Conservation (phyloP, 2,888 invertebrate species). For the Tipula lateralis region DNA sequence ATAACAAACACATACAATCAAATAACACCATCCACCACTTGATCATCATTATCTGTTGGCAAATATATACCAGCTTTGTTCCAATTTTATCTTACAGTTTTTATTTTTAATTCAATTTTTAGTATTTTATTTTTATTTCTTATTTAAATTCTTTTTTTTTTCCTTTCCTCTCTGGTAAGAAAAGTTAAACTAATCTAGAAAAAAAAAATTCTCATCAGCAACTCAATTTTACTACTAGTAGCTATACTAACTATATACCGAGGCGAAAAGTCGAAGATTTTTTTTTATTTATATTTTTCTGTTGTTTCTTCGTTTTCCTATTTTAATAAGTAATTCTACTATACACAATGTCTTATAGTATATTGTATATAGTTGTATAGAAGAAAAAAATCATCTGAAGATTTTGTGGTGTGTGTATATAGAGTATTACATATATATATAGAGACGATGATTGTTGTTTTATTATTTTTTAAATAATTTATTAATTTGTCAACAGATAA, state of each 20-base stretch:
- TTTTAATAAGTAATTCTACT: not conserved
- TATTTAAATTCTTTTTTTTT: constrained; percentile 2
- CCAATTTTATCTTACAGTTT: constrained; percentile 25
- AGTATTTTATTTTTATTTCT: not conserved
- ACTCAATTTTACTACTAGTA: constrained; percentile 14
- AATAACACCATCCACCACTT: not conserved
- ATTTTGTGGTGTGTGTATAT: not conserved
- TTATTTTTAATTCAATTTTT: constrained; percentile 15
- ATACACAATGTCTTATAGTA: constrained; percentile 6
- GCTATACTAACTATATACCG: constrained; percentile 8
- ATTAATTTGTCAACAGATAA: constrained; percentile 11
- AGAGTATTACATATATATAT: not conserved
- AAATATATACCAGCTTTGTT: constrained; percentile 28
- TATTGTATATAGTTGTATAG: no score
- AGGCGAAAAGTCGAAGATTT: constrained; percentile 24
- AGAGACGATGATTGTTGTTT: not conserved
- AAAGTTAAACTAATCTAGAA: constrained; percentile 20
- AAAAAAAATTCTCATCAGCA: constrained; percentile 21
- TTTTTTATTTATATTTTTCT: not conserved
- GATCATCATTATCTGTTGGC: constrained; percentile 19
- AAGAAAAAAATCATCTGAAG: not conserved
- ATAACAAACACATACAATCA: not conserved
- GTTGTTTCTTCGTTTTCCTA: not conserved
- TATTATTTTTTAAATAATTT: not conserved
- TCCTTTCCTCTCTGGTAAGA: not conserved